Evolutionary conservation across 1,140 invertebrate species (phyloP), one percentile per base, ranked within the genome.

Genomic region (Drosophila lini): DNA sequence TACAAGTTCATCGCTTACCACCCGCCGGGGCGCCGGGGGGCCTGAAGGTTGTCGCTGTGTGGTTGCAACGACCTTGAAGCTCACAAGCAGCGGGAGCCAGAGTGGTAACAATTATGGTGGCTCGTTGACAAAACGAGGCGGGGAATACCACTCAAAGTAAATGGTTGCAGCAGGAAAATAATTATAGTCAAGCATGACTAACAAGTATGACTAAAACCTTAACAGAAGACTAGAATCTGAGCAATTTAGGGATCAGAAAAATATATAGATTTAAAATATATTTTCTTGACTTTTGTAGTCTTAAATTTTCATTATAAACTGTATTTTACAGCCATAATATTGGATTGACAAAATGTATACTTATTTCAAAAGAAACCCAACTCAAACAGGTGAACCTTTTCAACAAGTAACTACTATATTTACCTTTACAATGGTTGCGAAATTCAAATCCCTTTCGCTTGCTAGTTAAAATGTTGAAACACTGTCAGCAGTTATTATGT

Each of bases 61-160:
- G 61, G 47, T 38, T 71, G 69, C 69, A 71, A 22, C 53, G 69
- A 71, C 69, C 69, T 71, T 71, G 69, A 16, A 38, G 69, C 67
- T n/a, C 31, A 13, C 22, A 50, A 59, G 36, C 65, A 47, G 65
- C 53, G 65, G 69, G 67, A 41, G 52, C 19, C 13, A 50, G 47
- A 50, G 65, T 59, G 67, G 68, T 50, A 40, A 41, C 44, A 28
- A 48, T 31, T 48, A 57, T 44, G 42, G 34, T 15, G 28, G 31
- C 38, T 34, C 8, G 36, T 50, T 34, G 34, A 50, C 48, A 52
- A 42, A 31, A 36, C 11, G 41, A 25, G 60, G 38, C 7, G 2
- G 15, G 34, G 13, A 44, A 38, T 22, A 47, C 25, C 22, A 40
- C 22, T 57, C 7, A 64, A 34, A 19, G 10, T 31, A 52, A 16